phyloP scores from a whole-genome alignment of 2,113 vertebrate genomes.

The Notothenia rossii region DNA sequence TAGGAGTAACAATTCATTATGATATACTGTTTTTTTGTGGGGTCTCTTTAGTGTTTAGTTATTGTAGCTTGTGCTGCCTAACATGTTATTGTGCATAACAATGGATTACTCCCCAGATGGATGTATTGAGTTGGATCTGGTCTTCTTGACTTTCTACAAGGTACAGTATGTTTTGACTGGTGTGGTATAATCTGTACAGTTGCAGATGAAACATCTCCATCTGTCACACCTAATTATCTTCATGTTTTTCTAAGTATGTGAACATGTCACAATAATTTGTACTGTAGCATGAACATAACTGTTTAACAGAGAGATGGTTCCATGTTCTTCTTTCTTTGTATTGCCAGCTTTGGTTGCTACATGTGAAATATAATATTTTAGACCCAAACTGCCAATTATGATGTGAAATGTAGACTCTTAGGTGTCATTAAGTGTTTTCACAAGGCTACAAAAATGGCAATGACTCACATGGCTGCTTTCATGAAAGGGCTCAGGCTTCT shows the following conservation, averaged over 20 bases:
- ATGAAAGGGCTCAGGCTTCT: constrained; percentile 67
- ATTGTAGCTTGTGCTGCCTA: no score
- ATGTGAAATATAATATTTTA: constrained; percentile 36
- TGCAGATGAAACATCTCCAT: constrained; percentile 26
- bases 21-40: no score
- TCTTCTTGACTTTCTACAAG: not conserved
- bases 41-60: no score
- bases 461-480: constrained; percentile 69
- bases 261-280: constrained; percentile 20
- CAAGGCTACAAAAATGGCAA: constrained; percentile 58
- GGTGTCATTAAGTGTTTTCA: constrained; percentile 61
- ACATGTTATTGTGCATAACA: not conserved
- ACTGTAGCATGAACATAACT: not conserved
- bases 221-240: constrained; percentile 11
- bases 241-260: constrained; percentile 21
- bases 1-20: no score
- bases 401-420: constrained; percentile 42
- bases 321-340: constrained; percentile 14
- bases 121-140: not conserved
- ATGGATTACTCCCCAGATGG: no score
- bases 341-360: constrained; percentile 33
- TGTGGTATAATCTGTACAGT: constrained; percentile 3
- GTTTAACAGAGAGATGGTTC: constrained; percentile 9
- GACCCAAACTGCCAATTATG: constrained; percentile 26
- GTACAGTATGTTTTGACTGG: not conserved